Percentiles rank a stretch among this genome's conserved stretches.
phyloP scores from a whole-genome alignment of 1,140 invertebrate genomes.

The Cyclina sinensis region DNA sequence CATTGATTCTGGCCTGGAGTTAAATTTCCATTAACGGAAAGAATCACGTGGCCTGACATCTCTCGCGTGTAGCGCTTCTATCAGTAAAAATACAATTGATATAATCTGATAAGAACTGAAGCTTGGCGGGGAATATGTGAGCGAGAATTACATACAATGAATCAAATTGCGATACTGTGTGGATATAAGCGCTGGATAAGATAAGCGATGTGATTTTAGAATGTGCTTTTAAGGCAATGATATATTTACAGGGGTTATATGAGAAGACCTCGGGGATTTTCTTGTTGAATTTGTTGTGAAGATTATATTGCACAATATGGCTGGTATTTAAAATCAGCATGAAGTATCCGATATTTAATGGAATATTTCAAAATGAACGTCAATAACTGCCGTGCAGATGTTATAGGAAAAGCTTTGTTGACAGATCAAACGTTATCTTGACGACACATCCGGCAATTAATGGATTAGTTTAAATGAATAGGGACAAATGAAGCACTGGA shows the following conservation, averaged over 20 bases:
- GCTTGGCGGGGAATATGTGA: neutral
- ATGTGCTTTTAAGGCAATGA: neutral
- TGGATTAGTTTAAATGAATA: no score
- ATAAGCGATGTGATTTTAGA: neutral
- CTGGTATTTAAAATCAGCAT: no score
- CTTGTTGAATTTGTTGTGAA: neutral
- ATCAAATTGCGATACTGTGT: neutral
- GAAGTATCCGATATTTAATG: no score
- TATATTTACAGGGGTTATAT: neutral
- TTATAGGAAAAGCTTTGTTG: no score
- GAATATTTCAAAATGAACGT: no score
- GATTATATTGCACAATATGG: no score
- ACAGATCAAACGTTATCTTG: no score
- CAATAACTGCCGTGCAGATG: no score
- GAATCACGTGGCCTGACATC: neutral
- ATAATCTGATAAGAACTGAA: neutral
- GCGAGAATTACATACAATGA: constrained; percentile 14
- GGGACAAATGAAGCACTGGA: no score
- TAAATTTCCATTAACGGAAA: constrained; percentile 23
- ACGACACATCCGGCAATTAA: no score
- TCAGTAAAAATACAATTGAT: constrained; percentile 24
- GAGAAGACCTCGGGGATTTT: neutral
- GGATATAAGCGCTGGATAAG: neutral
- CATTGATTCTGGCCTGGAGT: constrained; percentile 18
- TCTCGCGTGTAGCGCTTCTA: constrained; percentile 18